Evolutionary conservation across 2,797 vertebrate genomes (phyloP).

Genomic region (Gallinago stenura): DNA sequence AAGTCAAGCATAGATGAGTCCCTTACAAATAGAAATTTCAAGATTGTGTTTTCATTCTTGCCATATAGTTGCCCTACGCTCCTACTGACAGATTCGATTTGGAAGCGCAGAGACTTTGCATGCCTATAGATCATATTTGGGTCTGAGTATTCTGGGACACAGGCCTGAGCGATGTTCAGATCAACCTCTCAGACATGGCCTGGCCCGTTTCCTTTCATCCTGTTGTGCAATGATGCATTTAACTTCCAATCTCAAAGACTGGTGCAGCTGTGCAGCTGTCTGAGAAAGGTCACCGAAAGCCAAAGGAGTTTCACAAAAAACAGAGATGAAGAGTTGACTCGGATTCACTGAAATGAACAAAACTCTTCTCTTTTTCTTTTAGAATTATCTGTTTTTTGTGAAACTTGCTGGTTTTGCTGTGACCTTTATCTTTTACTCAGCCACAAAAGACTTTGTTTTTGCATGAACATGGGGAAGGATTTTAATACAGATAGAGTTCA

Average conservation of each 20-base stretch:
- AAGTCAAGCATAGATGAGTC: neutral
- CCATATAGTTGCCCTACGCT: accelerated
- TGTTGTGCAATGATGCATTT: neutral
- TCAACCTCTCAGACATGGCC: neutral
- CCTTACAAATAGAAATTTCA: neutral
- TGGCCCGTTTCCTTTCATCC: neutral
- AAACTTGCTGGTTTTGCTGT: conserved; percentile 76
- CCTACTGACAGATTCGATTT: neutral
- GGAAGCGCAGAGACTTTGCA: neutral
- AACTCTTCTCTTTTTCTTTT: conserved; percentile 64
- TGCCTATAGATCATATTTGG: neutral
- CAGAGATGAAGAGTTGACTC: conserved; percentile 76
- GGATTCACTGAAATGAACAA: conserved; percentile 75
- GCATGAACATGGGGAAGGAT: conserved; percentile 18
- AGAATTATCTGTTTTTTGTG: conserved; percentile 77
- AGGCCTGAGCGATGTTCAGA: neutral
- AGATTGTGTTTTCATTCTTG: neutral
- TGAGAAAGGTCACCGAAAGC: conserved; percentile 81
- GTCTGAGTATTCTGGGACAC: neutral
- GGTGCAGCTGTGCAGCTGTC: neutral
- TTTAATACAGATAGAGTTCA: neutral
- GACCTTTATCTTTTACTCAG: conserved; percentile 76
- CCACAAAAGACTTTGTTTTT: conserved; percentile 45
- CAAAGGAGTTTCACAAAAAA: conserved; percentile 76
- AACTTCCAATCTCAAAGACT: conserved; percentile 12